phyloP scores from a whole-genome alignment of 37 sponge, comb jelly and placozoan species.

The Oscarella lobularis region DNA sequence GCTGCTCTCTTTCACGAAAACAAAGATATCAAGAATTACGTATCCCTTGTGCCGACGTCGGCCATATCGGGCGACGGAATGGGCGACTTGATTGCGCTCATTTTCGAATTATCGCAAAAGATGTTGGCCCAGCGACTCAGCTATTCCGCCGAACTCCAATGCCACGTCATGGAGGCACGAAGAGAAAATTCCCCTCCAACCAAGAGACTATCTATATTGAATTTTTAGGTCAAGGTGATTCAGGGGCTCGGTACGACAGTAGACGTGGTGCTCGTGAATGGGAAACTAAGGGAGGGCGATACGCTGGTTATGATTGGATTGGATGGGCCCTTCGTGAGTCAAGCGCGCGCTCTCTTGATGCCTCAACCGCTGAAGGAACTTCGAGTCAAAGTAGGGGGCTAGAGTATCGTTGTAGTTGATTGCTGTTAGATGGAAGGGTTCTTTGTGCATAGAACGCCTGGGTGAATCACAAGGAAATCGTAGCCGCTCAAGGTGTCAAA shows the following conservation, averaged over 20 bases:
- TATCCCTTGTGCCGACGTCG: constrained; percentile 72
- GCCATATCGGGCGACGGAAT: constrained; percentile 97
- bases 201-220: neutral
- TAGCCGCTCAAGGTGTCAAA: constrained; percentile 72
- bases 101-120: constrained; percentile 49
- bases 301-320: constrained; percentile 69
- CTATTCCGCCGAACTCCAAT: constrained; percentile 70
- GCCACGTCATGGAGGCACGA: constrained; percentile 91
- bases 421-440: neutral
- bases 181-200: neutral
- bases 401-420: neutral
- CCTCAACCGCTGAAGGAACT: constrained; percentile 94
- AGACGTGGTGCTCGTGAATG: constrained; percentile 89
- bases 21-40: constrained; percentile 47
- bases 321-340: constrained; percentile 80
- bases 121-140: constrained; percentile 38
- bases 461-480: constrained; percentile 58
- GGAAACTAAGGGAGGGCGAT: constrained; percentile 87
- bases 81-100: constrained; percentile 91
- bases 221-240: constrained; percentile 83
- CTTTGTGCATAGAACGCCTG: constrained; percentile 57
- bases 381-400: constrained; percentile 53
- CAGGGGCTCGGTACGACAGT: constrained; percentile 89
- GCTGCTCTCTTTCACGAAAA: constrained; percentile 94
- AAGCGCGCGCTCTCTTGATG: constrained; percentile 80